Base-by-base conservation (phyloP, 2,113 vertebrate genomes). In the Eleginops maclovinus region DNA sequence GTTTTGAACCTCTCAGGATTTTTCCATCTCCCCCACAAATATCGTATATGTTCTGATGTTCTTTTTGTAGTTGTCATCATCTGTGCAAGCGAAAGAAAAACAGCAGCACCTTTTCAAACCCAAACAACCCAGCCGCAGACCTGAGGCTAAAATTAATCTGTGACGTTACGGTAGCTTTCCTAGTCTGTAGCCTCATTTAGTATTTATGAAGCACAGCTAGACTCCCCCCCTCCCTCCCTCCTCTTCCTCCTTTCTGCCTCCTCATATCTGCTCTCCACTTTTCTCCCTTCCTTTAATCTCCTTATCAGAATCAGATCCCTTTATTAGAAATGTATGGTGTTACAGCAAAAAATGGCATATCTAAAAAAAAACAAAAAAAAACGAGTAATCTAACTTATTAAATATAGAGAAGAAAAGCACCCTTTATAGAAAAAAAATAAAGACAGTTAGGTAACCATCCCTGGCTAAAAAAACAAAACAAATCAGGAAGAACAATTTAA, bases 171-270 rank as follows among this genome's bases (percentile, higher is more conserved):
- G 36, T 54, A 49, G 46, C 60, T 77, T 74, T 79, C 74, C 36
- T 61, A 24, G 21, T 26, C 44, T 36, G 31, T 28, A 51, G 58
- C 2, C 40, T 84, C 53, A 24, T 88, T 70, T 11, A 75, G 53
- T 84, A 79, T 91, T 86, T 70, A 83, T 87, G 68, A 77, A 79
- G 74, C 83, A 50, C 54, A 53, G 60, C 64, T 7, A 59, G 55
- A 59, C 26, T 69, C 46, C 10, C 61, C 55, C 28, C 19, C 5
- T 6, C 16, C 24, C 64, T 28, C 50, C n/a, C 49, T 44, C 56
- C 19, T 4, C 2, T 19, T 36, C 46, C 5, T n/a, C n/a, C 13
- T 41, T n/a, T n/a, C 24, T n/a, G 31, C 31, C 31, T 7, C 59
- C 51, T 15, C 36, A 59, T 19, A 19, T 62, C 13, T 21, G 5